phyloP scores from a whole-genome alignment of 2,797 vertebrate genomes.

The Chelonia mydas region DNA sequence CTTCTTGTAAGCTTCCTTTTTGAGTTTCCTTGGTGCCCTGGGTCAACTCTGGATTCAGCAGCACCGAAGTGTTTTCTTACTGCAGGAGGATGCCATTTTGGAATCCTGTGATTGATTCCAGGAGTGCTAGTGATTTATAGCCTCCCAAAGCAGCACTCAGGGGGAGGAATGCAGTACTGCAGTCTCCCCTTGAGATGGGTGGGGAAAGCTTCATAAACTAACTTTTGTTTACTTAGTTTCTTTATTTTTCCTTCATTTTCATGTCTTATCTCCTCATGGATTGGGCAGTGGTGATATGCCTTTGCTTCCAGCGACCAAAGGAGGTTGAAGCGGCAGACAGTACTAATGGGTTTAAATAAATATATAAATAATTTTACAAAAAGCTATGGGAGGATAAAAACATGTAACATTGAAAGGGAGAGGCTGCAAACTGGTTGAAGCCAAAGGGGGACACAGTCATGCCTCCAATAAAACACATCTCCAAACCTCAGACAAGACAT shows the following conservation, averaged over 20 bases:
- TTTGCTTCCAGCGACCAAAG: neutral
- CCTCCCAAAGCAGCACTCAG: neutral
- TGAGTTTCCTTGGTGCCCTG: too few species aligned
- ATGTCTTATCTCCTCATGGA: neutral
- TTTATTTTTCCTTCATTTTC: neutral
- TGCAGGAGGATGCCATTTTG: neutral
- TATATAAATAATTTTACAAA: neutral
- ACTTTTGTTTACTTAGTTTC: neutral
- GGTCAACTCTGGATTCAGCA: neutral
- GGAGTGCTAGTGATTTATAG: neutral
- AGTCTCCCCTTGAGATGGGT: neutral
- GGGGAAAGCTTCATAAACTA: neutral
- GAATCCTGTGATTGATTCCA: neutral
- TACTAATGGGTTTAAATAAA: neutral
- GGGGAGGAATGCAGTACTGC: neutral
- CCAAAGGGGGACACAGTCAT: neutral
- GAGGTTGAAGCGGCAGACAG: neutral
- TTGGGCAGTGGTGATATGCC: neutral
- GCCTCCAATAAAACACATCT: neutral
- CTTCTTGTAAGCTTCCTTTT: too few species aligned
- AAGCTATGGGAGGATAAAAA: neutral
- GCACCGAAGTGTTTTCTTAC: fast-evolving
- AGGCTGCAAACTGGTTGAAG: neutral
- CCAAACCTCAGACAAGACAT: neutral
- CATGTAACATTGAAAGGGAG: too few species aligned